Evolutionary conservation across 92 coral and sea anemone species (phyloP), one percentile per base, ranked within the genome.

Genomic region (Desmophyllum pertusum): DNA sequence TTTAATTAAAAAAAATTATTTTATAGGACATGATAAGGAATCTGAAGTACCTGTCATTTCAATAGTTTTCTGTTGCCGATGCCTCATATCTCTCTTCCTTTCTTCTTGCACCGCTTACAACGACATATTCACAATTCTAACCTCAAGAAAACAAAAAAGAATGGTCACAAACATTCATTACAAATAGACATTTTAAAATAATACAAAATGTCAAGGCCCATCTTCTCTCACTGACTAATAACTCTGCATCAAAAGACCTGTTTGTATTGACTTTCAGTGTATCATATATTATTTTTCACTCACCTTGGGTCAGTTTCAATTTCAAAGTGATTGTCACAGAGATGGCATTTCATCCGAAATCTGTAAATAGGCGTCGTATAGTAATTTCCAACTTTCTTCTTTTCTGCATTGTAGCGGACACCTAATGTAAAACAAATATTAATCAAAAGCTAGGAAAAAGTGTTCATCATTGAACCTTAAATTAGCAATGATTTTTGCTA

Each of bases 361-460:
- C 98, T 94, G 93, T 97, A 97, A 64, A 97, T 97, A 39, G 99
- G 99, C 25, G 99, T 97, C 17, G 98, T 95, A 89, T 97, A 97
- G 87, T 97, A 97, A 70, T 94, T 97, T 6, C 99, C 99, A 62
- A 97, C 98, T 94, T 92, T 97, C 88, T 97, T 97, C 89, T 97
- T 97, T 48, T 97, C 98, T 40, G 99, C 99, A 91, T 97, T 97
- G 91, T 97, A 97, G 25, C 99, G 85, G 25, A 97, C 99, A 86
- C 99, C 99, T 96, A 61, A 14, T 23, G 31, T 7, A 64, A 21
- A 48, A 48, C 4, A 48, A 15, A 48, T 48, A 21, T 0, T 10
- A 45, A 13, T 46, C 51, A 0, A 46, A 46, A 46, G 14, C 10
- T 11, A 9, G 13, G 15, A n/a, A 18, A 29, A 63, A 25, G 35